Conservation (phyloP, 1,140 invertebrate species). For the Contarinia nasturtii region DNA sequence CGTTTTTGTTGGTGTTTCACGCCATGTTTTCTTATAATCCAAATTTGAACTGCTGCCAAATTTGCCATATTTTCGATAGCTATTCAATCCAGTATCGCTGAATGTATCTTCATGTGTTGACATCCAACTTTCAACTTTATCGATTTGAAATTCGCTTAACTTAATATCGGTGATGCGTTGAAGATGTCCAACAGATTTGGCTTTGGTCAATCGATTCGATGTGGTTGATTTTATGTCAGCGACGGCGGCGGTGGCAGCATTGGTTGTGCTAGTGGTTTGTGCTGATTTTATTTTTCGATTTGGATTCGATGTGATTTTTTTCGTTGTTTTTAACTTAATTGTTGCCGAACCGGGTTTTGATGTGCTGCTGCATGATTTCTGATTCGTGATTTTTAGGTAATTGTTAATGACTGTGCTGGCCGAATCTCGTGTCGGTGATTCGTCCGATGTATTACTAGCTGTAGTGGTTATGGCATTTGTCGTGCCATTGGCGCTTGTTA, state of each 20-base stretch:
- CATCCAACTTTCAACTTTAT: slow-evolving; percentile 24
- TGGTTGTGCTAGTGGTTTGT: slow-evolving; percentile 4
- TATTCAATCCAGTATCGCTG: neutral
- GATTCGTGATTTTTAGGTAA: neutral
- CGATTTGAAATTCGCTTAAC: slow-evolving; percentile 19
- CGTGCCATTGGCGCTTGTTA: neutral
- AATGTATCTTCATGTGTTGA: slow-evolving; percentile 7
- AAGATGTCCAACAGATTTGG: slow-evolving; percentile 13
- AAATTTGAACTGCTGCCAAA: neutral
- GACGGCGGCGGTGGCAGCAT: neutral
- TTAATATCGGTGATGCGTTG: slow-evolving; percentile 16
- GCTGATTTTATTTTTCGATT: neutral
- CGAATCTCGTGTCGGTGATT: neutral
- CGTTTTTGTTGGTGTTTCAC: slow-evolving; percentile 10
- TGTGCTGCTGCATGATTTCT: neutral
- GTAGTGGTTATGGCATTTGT: neutral
- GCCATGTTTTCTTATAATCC: slow-evolving; percentile 11
- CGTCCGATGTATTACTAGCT: neutral
- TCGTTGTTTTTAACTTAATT: slow-evolving; percentile 19
- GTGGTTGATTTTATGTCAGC: neutral
- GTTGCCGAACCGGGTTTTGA: slow-evolving; percentile 10
- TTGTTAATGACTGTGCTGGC: neutral
- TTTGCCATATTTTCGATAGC: neutral
- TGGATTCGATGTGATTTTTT: slow-evolving; percentile 2
- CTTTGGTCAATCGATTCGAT: slow-evolving; percentile 13